Evolutionary conservation across 2,888 invertebrate genomes (phyloP).

Genomic region (Leptopilina syphax): DNA sequence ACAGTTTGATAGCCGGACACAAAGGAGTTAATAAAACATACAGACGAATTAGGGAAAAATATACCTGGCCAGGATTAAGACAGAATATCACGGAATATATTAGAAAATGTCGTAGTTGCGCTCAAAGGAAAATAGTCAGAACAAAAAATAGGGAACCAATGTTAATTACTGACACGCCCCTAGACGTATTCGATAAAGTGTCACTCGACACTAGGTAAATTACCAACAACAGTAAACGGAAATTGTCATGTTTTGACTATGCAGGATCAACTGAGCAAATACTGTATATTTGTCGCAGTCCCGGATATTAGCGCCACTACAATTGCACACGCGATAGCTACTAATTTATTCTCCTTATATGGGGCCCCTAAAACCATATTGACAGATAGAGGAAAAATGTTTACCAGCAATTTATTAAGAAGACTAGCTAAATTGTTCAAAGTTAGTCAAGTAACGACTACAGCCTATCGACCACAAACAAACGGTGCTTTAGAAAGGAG

Average conservation of each 20-base stretch:
- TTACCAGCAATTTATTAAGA: constrained; percentile 47
- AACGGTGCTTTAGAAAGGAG: constrained; percentile 52
- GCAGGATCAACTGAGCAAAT: constrained; percentile 1
- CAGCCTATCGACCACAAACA: constrained; percentile 48
- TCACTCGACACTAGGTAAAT: not conserved
- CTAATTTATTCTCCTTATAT: not conserved
- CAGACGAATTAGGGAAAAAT: not conserved
- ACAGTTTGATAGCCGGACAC: too few relatives aligned
- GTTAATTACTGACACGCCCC: not conserved
- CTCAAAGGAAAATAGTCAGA: not conserved
- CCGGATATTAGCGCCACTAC: not conserved
- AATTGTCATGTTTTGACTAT: not conserved
- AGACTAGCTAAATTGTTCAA: constrained; percentile 45
- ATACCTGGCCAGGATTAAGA: not conserved
- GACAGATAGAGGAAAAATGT: constrained; percentile 55
- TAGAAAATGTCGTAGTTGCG: not conserved
- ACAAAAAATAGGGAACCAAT: not conserved
- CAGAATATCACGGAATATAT: not conserved
- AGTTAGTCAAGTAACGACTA: constrained; percentile 44
- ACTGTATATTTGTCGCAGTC: not conserved
- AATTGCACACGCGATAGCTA: not conserved
- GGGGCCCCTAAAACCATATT: not conserved
- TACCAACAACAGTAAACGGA: not conserved
- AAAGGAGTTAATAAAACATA: not conserved
- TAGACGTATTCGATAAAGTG: not conserved